Percentiles rank a stretch among this genome's conserved stretches.
phyloP scores from a whole-genome alignment of 2,888 invertebrate species.

The Nomada flava region DNA sequence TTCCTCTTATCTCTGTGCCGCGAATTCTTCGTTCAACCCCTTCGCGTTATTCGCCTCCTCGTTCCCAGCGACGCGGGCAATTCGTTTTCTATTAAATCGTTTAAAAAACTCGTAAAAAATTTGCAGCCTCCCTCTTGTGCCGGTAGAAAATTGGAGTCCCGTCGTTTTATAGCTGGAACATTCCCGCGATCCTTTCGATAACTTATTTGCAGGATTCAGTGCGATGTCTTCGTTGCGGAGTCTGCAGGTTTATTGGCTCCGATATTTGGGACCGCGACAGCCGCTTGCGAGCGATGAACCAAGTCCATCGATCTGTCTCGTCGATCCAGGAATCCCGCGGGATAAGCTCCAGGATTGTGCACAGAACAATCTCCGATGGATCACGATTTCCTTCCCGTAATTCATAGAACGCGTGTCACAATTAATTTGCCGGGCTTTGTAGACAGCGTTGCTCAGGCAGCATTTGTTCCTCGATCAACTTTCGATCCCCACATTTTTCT shows the following conservation, averaged over 20 bases:
- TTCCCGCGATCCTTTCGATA: background rate
- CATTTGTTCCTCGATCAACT: background rate
- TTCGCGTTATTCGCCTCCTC: background rate
- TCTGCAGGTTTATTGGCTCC: background rate
- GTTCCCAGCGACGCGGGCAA: background rate
- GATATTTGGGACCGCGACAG: background rate
- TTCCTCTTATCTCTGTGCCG: slow-evolving; percentile 63
- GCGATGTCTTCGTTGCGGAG: background rate
- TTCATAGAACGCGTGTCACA: slow-evolving; percentile 2
- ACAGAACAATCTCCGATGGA: background rate
- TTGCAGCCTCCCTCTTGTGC: background rate
- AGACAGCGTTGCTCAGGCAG: background rate
- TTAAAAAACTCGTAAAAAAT: background rate
- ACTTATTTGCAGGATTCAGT: background rate
- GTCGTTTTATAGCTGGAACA: background rate
- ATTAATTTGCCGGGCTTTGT: background rate
- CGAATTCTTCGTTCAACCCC: slow-evolving; percentile 28
- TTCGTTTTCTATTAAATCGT: background rate
- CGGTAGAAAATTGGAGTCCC: background rate
- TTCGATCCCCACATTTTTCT: background rate
- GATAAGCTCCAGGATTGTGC: background rate
- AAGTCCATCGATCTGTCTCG: slow-evolving; percentile 20
- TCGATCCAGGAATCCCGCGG: background rate
- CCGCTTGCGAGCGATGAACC: background rate
- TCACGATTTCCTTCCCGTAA: slow-evolving; percentile 10